Evolutionary conservation across 2,888 invertebrate genomes (phyloP), one percentile per base, ranked within the genome.

Genomic region (Amiota mariae): DNA sequence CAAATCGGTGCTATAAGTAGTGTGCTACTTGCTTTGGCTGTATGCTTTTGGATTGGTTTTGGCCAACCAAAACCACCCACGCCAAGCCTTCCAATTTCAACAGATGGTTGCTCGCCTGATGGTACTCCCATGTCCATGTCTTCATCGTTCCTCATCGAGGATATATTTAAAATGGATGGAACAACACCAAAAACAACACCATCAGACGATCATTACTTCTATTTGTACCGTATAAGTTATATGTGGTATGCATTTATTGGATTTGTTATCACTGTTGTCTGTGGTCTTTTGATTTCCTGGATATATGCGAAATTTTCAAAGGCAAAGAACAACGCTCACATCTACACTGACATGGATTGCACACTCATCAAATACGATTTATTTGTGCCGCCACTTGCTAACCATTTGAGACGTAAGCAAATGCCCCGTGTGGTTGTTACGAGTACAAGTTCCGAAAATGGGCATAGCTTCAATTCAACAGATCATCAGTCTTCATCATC

Each of bases 11-110:
- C 93, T 0, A 90, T 95, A 11, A 82, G 91, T 12, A 96, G 94
- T 0, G 89, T 95, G 2, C 67, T 93, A 0, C 82, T 90, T 8
- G 94, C 95, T 0, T 91, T 97, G 75, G 89, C 91, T 0, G 85
- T 95, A 71, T 93, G 94, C 1, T 91, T 97, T 63, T 96, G 96
- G 95, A 94, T 97, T 79, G 96, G 95, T 70, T 95, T 97, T 87
- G 96, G 96, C 0, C 93, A 93, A 6, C 94, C 96, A 0, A 94
- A 94, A 79, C 95, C 95, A 0, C 88, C 91, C 0, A 87, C 92
- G 0, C 88, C 89, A 8, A 91, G 89, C 67, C 85, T 95, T 59
- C 92, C 93, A 0, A 90, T 93, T 59, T 91, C 91, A 13, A 91
- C 91, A 0, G 92, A 91, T 6, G 93, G 93, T 51, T 95, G 95